Conservation (phyloP, 2,888 invertebrate genomes). For the Petrolisthes manimaculis region DNA sequence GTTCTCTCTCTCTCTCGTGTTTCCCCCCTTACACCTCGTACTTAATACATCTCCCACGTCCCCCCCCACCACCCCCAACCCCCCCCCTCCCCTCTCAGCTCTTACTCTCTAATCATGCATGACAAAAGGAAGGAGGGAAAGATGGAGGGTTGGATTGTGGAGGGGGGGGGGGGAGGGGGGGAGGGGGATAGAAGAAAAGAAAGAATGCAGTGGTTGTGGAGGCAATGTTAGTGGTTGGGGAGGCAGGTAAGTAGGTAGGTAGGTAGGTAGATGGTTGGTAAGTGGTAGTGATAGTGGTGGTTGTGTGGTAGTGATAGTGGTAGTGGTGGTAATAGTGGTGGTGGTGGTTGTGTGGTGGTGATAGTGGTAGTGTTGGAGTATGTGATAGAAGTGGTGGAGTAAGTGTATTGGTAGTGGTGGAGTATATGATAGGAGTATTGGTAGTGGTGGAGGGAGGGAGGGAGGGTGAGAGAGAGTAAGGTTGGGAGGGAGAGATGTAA, state of each 20-base stretch:
- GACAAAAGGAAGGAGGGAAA: conserved; percentile 10
- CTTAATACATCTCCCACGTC: too few species aligned
- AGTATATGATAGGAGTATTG: too few species aligned
- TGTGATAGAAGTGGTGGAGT: too few species aligned
- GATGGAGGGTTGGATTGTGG: not conserved
- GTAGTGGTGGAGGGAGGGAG: too few species aligned
- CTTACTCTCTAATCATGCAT: not conserved
- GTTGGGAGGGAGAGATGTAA: not conserved
- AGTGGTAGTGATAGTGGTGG: too few species aligned
- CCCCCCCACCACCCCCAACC: too few species aligned
- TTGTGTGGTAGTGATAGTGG: too few species aligned
- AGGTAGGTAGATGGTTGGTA: not conserved
- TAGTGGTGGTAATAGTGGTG: too few species aligned
- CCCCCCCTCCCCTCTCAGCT: not conserved
- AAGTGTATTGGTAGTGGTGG: too few species aligned
- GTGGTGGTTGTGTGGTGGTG: too few species aligned
- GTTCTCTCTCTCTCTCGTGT: not conserved
- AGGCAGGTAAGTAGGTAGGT: not conserved
- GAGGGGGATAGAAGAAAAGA: not conserved
- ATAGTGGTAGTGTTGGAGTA: too few species aligned
- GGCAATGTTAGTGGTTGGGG: not conserved
- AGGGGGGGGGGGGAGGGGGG: not conserved
- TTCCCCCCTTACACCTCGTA: too few species aligned
- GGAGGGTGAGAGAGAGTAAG: not conserved
- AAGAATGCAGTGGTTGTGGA: not conserved